Percentiles rank a stretch among this genome's conserved stretches.
Evolutionary conservation across 2,888 invertebrate genomes (phyloP).

Genomic region (Eulithis prunata): DNA sequence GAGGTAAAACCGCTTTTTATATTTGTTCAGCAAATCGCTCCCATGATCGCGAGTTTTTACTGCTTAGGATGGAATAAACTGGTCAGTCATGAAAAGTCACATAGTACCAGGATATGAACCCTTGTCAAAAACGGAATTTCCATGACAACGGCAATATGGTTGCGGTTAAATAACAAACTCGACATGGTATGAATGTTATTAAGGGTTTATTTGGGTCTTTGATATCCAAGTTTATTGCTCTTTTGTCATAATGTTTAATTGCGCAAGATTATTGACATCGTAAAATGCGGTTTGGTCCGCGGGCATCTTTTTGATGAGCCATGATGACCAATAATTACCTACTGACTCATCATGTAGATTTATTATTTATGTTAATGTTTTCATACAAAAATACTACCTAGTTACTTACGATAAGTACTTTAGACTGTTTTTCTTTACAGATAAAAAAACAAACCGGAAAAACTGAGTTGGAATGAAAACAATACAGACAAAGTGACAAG

Average conservation of each 20-base stretch:
- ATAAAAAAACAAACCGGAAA: slow-evolving; percentile 6
- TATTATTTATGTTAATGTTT: too few relatives aligned
- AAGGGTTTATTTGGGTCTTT: slow-evolving; percentile 26
- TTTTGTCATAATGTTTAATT: slow-evolving; percentile 36
- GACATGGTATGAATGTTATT: slow-evolving; percentile 32
- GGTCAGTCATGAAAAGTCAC: slow-evolving; percentile 34
- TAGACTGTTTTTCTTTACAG: slow-evolving; percentile 17
- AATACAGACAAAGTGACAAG: slow-evolving; percentile 22
- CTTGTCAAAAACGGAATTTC: slow-evolving; percentile 35
- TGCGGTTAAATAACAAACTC: slow-evolving; percentile 27
- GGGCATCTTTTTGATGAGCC: slow-evolving; percentile 16
- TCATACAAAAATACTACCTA: too few relatives aligned
- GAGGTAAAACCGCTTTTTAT: neutral
- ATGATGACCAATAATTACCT: neutral
- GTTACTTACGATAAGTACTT: too few relatives aligned
- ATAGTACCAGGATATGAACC: slow-evolving; percentile 33
- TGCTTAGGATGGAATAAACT: slow-evolving; percentile 28
- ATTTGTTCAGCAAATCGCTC: slow-evolving; percentile 14
- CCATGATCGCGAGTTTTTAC: slow-evolving; percentile 20
- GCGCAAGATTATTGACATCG: slow-evolving; percentile 28
- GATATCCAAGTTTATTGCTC: slow-evolving; percentile 30
- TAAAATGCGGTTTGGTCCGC: slow-evolving; percentile 19
- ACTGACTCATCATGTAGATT: too few relatives aligned
- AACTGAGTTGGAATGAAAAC: slow-evolving; percentile 15
- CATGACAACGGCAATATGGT: slow-evolving; percentile 23